Conservation (phyloP, 1,140 invertebrate genomes). For the Drepana arcuata region DNA sequence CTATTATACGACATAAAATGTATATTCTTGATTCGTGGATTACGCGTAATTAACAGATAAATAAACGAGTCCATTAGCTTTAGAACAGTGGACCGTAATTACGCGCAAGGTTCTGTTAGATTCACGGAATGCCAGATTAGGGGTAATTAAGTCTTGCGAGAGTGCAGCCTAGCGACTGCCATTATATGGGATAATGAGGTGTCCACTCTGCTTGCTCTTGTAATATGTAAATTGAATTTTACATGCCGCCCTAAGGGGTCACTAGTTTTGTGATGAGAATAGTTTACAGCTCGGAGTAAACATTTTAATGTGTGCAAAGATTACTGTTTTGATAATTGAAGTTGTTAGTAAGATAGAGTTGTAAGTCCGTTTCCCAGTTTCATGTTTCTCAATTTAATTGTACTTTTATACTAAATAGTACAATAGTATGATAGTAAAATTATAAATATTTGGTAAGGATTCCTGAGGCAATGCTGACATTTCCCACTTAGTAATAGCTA, state of each 20-base stretch:
- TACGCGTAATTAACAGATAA: conserved; percentile 30
- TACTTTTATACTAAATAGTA: neutral
- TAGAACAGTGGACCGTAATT: conserved; percentile 46
- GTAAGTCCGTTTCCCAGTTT: neutral
- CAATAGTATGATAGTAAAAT: neutral
- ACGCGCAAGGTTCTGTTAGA: conserved; percentile 34
- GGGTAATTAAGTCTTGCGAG: conserved; percentile 53
- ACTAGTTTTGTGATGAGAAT: conserved; percentile 12
- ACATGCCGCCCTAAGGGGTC: conserved; percentile 14
- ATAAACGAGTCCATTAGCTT: conserved; percentile 42
- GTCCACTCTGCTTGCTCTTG: conserved; percentile 48
- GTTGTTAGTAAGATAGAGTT: neutral
- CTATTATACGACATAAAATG: neutral
- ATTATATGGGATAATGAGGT: conserved; percentile 62
- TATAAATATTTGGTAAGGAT: neutral
- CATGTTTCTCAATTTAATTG: neutral
- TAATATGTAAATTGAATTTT: conserved; percentile 62
- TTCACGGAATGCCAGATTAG: conserved; percentile 56
- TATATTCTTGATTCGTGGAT: conserved; percentile 7
- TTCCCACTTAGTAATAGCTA: too few species aligned
- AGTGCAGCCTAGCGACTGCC: conserved; percentile 35
- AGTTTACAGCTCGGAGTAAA: too few species aligned
- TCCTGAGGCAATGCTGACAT: too few species aligned
- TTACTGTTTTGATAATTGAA: neutral
- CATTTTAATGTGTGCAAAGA: neutral